Base-by-base conservation (phyloP, 2,113 vertebrate genomes). In the Embiotoca jacksoni region DNA sequence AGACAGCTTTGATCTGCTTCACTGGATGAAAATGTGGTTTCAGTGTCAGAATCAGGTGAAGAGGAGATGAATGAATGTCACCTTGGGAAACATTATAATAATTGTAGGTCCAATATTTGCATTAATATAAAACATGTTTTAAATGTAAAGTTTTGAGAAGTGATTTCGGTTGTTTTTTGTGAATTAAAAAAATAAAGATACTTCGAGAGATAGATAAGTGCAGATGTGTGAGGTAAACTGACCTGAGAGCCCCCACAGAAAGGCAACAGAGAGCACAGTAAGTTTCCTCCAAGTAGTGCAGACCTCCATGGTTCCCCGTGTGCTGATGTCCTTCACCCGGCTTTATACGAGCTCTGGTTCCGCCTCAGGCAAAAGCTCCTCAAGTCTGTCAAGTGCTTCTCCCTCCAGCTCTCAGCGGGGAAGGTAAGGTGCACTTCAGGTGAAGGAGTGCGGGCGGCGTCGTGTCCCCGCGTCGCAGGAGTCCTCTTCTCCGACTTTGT, bases 181-280 rank as follows among this genome's bases (percentile, higher is more conserved):
- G 4, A 14, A 23, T 23, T 23, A 23, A 49, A 71, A 71, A 35
- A 32, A 6, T 33, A 14, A 46, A 1, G 7, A 63, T 1, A 4
- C 1, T 5, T 33, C 23, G 23, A 23, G 23, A 23, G 23, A 5
- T 11, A n/a, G 16, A 15, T 15, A n/a, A 14, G 33, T 2, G 4
- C 31, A 35, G 3, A 47, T 46, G 31, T 44, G 41, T 52, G 32
- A 59, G 4, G 46, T 41, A 52, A 39, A 75, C 94, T 79, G 76
- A 95, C 95, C 94, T 91, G 93, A 78, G 44, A 92, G 79, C 53
- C 71, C 69, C 46, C 85, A 91, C 56, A 93, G 77, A 6, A 92
- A 80, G 58, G 84, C 72, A 0, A 92, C 35, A 0, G 61, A 76
- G 54, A 95, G 86, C 86, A 87, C 58, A 61, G 73, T 75, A 89